Base-by-base conservation (phyloP, 2,797 vertebrate species). In the Paguma larvata region DNA sequence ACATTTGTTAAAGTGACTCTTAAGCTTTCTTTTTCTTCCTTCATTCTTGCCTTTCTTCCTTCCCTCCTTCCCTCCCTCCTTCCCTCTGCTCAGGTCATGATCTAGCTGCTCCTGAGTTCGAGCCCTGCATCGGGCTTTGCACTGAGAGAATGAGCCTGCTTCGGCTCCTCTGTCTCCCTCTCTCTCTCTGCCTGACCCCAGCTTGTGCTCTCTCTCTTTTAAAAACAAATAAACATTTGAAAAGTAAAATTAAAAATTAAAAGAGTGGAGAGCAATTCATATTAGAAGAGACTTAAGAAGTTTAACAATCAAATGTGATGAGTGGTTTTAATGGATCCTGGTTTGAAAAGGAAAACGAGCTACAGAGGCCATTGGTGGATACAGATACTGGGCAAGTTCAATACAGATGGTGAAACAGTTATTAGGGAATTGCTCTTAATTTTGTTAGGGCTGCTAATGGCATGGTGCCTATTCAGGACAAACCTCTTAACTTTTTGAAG, bases 241-340 rank as follows among this genome's bases (percentile, higher is more conserved):
- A 63, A 63, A 30, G 5, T 27, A 63, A 27, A 25, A 63, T 63
- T 13, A 63, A 63, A 13, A 30, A 63, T 30, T 59, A 80, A 30
- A 70, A 87, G 44, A 53, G 62, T 44, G 0, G 44, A 90, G 27
- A 67, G 65, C 18, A 84, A 94, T 80, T 88, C 44, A 32, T 9
- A 84, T 85, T 25, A 80, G 84, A 93, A 93, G 72, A 67, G 27
- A 62, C 62, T 75, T 67, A 65, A 75, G 32, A 59, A 93, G 41
- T n/a, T n/a, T 7, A 51, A 44, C 19, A 9, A 80, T 34, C 48
- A 88, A 75, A 94, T 48, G 34, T 34, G 85, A 34, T 30, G 14
- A 62, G 27, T 25, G 25, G 59, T 59, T 51, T 46, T 91, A 87
- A 62, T 34, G 59, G 18, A 70, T 89, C 9, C 23, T 93, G 44